These are phyloP conservation scores for Eurytoma californica DNA, from an alignment of 2,888 invertebrate species.

Conservation along the genomic window DNA sequence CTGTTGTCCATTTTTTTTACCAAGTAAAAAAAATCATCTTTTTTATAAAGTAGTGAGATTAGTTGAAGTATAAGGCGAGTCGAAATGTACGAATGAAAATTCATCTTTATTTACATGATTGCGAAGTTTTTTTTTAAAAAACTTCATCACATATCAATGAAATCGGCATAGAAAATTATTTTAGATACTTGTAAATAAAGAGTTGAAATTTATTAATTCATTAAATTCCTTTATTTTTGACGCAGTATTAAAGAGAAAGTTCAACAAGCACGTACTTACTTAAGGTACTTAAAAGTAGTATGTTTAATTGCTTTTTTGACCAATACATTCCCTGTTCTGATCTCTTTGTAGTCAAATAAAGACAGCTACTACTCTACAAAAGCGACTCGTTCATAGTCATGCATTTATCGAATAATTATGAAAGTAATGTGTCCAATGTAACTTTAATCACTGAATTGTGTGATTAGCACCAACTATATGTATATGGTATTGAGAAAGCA, in stretches of 20 bases:
- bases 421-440: slow-evolving; percentile 47
- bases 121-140: slow-evolving; percentile 41
- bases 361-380: slow-evolving; percentile 31
- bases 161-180: slow-evolving; percentile 46
- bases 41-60: slow-evolving; percentile 54
- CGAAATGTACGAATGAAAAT: slow-evolving; percentile 49
- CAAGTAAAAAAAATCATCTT: slow-evolving; percentile 52
- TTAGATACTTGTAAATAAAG: slow-evolving; percentile 52
- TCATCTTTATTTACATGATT: slow-evolving; percentile 46
- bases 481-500: slow-evolving; percentile 33
- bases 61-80: slow-evolving; percentile 53
- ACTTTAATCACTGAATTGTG: slow-evolving; percentile 47
- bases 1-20: slow-evolving; percentile 55
- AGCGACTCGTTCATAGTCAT: slow-evolving; percentile 52
- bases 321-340: slow-evolving; percentile 51
- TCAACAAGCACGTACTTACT: slow-evolving; percentile 43
- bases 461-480: slow-evolving; percentile 49
- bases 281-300: slow-evolving; percentile 37
- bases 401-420: slow-evolving; percentile 50
- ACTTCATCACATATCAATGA: slow-evolving; percentile 40
- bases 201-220: slow-evolving; percentile 30
- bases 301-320: slow-evolving; percentile 40
- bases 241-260: slow-evolving; percentile 50
- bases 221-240: slow-evolving; percentile 36
- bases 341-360: slow-evolving; percentile 51